phyloP scores from a whole-genome alignment of 2,113 vertebrate species.

The Cryptoleucopteryx plumbea region DNA sequence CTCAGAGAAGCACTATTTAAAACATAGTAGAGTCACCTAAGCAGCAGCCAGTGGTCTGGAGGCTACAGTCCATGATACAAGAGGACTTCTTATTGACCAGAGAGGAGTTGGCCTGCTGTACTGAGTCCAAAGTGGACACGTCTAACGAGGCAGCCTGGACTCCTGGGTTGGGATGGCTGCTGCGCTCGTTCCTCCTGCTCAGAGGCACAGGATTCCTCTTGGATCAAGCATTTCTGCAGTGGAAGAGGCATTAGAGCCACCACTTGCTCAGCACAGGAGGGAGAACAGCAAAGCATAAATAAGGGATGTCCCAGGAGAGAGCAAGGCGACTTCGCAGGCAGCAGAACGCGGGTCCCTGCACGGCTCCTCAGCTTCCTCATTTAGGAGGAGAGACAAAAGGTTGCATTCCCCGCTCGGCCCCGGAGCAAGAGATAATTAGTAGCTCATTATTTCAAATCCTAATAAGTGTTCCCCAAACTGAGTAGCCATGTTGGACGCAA shows the following conservation, averaged over 20 bases:
- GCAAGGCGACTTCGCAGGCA: background rate
- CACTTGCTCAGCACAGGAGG: background rate
- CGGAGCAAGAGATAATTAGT: background rate
- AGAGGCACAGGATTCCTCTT: background rate
- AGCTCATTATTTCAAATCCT: background rate
- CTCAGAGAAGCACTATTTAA: background rate
- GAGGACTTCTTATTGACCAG: background rate
- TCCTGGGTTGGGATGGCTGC: background rate
- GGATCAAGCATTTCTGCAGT: background rate
- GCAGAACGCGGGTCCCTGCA: background rate
- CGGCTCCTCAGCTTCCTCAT: background rate
- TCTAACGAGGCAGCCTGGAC: background rate
- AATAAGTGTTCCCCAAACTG: background rate
- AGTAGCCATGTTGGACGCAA: background rate
- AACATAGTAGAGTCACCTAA: background rate
- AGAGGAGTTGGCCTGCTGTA: background rate
- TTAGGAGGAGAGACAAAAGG: background rate
- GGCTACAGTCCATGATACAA: too few species aligned
- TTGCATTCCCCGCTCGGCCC: background rate
- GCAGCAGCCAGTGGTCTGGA: background rate
- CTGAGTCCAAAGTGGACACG: fast-evolving
- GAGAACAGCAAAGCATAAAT: background rate
- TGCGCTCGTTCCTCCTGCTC: background rate
- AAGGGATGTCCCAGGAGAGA: background rate
- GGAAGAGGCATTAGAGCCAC: background rate